These are phyloP conservation scores for Drosophila arawakana DNA, from an alignment of 1,140 invertebrate species.

Conservation along the genomic window DNA sequence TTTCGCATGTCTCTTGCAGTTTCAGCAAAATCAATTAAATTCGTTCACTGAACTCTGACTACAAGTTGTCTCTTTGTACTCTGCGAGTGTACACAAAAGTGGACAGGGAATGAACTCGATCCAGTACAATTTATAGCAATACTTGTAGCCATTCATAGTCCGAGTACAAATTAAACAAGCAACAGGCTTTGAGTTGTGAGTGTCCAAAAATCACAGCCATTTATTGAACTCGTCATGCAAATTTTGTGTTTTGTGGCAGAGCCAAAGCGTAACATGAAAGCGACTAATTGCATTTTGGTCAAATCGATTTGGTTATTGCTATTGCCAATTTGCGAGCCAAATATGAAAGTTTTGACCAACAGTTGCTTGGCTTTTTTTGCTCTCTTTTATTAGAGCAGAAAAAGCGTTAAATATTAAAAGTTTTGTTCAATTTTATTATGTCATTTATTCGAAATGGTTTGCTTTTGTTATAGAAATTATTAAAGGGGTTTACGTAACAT, in stretches of 20 bases:
- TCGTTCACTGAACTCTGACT: constrained; percentile 66
- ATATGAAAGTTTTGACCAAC: constrained; percentile 2
- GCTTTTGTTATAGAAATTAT: not conserved
- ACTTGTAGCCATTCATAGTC: constrained; percentile 35
- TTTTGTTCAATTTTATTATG: not conserved
- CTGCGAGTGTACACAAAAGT: not conserved
- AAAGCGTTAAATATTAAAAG: too few species aligned
- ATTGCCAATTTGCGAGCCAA: constrained; percentile 22
- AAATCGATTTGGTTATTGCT: constrained; percentile 7
- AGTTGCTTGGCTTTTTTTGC: not conserved
- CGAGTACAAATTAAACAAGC: constrained; percentile 16
- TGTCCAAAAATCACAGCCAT: constrained; percentile 46
- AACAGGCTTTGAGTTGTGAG: constrained; percentile 20
- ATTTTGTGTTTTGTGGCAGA: constrained; percentile 20
- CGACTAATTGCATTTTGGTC: constrained; percentile 31
- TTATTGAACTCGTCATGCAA: constrained; percentile 24
- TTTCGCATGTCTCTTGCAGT: constrained; percentile 55
- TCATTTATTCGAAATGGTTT: not conserved
- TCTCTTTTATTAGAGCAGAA: too few species aligned
- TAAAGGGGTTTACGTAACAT: too few species aligned
- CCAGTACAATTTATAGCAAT: not conserved
- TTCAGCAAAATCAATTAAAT: constrained; percentile 68
- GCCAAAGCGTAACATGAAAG: constrained; percentile 20
- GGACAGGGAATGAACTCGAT: not conserved
- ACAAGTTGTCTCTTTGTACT: constrained; percentile 49